These are phyloP conservation scores for Phymorhynchus buccinoides DNA, from an alignment of 1,140 invertebrate genomes.

Conservation along the genomic window DNA sequence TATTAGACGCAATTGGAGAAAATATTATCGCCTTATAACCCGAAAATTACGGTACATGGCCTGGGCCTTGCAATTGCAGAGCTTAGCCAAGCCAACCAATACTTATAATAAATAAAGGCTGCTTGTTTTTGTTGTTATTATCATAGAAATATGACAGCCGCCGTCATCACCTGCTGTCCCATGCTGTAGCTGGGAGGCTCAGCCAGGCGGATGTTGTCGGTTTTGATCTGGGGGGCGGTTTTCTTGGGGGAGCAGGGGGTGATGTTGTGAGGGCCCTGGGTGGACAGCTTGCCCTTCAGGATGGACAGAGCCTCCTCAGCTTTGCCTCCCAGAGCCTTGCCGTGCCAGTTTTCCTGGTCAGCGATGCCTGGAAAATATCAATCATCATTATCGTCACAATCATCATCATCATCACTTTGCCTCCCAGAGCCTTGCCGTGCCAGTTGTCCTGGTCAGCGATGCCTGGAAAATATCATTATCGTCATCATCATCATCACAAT, in stretches of 20 bases:
- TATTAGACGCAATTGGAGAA: too few relatives aligned
- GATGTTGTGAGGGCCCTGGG: slow-evolving; percentile 54
- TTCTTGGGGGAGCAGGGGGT: slow-evolving; percentile 48
- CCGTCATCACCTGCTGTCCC: slow-evolving; percentile 73
- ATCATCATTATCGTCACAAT: slow-evolving; percentile 20
- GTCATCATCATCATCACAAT: too few relatives aligned
- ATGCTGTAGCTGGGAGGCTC: slow-evolving; percentile 88
- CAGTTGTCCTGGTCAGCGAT: slow-evolving; percentile 96
- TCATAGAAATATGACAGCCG: not conserved
- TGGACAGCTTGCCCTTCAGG: slow-evolving; percentile 78
- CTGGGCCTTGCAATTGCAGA: too few relatives aligned
- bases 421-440: slow-evolving; percentile 96
- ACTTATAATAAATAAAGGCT: too few relatives aligned
- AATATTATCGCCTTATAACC: too few relatives aligned
- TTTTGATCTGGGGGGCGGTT: slow-evolving; percentile 48
- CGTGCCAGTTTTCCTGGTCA: slow-evolving; percentile 96
- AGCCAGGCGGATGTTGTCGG: slow-evolving; percentile 77
- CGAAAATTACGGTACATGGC: too few relatives aligned
- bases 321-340: slow-evolving; percentile 92
- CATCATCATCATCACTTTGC: slow-evolving; percentile 77
- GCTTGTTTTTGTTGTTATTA: too few relatives aligned
- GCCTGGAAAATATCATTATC: slow-evolving; percentile 60
- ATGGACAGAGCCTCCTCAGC: slow-evolving; percentile 78
- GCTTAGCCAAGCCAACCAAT: too few relatives aligned
- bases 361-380: slow-evolving; percentile 80